phyloP scores from a whole-genome alignment of 2,113 vertebrate species.

The Ifrita kowaldi region DNA sequence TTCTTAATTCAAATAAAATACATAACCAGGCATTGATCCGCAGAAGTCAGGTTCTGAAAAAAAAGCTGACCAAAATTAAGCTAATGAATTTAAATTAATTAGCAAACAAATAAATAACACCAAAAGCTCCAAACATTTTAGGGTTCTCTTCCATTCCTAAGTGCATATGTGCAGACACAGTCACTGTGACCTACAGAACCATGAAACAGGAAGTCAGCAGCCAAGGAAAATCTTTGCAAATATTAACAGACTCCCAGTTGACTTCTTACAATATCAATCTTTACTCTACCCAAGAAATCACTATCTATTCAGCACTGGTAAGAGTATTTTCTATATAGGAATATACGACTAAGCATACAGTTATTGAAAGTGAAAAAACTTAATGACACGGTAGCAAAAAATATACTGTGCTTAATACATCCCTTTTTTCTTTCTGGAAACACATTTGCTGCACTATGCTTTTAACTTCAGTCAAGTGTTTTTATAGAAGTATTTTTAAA shows the following conservation, averaged over 20 bases:
- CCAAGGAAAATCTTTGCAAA: background rate
- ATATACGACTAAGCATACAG: background rate
- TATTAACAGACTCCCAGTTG: background rate
- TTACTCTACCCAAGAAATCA: background rate
- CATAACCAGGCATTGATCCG: background rate
- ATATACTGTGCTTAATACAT: background rate
- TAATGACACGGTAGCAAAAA: background rate
- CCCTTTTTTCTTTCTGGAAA: background rate
- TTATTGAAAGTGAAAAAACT: background rate
- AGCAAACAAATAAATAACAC: background rate
- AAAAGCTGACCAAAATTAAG: background rate
- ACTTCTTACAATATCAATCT: background rate
- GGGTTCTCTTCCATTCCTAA: background rate
- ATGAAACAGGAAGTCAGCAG: background rate
- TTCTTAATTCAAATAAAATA: background rate
- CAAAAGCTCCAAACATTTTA: background rate
- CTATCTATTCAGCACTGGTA: background rate
- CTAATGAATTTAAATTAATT: background rate
- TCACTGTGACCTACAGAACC: background rate
- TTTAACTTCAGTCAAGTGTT: background rate
- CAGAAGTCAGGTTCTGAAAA: background rate
- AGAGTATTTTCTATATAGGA: background rate
- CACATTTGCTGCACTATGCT: background rate
- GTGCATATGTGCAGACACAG: background rate
- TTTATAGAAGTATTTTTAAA: background rate